Evolutionary conservation across 1,140 invertebrate species (phyloP).

Genomic region (Rhynchophorus ferrugineus): DNA sequence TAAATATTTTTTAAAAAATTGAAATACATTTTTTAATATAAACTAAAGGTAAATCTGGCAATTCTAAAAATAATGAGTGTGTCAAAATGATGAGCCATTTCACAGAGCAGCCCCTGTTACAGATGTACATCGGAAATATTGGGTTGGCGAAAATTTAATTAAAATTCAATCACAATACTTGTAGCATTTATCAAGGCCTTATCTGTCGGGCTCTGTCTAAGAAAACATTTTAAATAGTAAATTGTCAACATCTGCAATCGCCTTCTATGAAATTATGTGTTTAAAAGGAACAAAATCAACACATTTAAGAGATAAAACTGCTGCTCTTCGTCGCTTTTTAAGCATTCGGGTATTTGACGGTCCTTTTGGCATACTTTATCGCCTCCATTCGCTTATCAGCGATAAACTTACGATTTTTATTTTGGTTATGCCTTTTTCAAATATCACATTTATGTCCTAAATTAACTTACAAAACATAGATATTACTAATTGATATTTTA

Average conservation of each 20-base stretch:
- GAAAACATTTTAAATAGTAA: conserved; percentile 41
- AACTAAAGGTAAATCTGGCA: no score
- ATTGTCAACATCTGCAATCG: conserved; percentile 35
- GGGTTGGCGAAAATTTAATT: conserved; percentile 37
- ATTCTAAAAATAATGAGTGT: no score
- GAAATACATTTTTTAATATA: no score
- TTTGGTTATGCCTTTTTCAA: neutral
- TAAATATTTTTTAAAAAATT: no score
- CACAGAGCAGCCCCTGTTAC: neutral
- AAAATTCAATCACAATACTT: conserved; percentile 41
- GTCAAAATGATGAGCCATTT: neutral
- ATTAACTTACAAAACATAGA: no score
- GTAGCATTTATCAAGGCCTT: conserved; percentile 36
- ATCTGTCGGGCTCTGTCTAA: conserved; percentile 35
- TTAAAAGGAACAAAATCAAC: conserved; percentile 35
- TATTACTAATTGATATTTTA: no score
- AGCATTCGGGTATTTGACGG: conserved; percentile 19
- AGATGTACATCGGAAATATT: conserved; percentile 33
- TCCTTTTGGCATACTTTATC: conserved; percentile 21
- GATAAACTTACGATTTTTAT: conserved; percentile 22
- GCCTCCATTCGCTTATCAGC: conserved; percentile 20
- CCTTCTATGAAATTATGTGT: conserved; percentile 37
- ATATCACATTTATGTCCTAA: no score
- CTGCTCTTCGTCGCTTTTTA: conserved; percentile 21
- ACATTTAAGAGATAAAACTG: conserved; percentile 37